phyloP scores from a whole-genome alignment of 2,113 vertebrate genomes.

The Aptenodytes patagonicus region DNA sequence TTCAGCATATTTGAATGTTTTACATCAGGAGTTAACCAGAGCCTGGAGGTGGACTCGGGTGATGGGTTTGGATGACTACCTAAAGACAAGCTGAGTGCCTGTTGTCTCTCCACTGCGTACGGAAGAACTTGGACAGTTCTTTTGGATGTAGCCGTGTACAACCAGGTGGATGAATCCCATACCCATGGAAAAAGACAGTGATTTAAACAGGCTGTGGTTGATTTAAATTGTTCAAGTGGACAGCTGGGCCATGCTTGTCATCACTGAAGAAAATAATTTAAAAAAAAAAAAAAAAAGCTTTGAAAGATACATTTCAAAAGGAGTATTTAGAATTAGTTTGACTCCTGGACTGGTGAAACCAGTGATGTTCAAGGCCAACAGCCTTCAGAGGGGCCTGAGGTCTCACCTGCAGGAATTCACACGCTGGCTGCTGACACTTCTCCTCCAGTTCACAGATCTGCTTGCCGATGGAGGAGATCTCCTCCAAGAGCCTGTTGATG shows the following conservation, averaged over 20 bases:
- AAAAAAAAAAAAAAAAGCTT: not conserved
- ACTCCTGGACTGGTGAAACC: not conserved
- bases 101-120: accelerated
- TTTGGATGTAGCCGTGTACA: not conserved
- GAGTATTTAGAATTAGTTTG: not conserved
- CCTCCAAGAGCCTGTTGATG: not conserved
- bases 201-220: not conserved
- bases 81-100: accelerated
- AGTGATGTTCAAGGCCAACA: accelerated
- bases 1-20: accelerated
- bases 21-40: no score
- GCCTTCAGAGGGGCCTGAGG: not conserved
- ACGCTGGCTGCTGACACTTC: not conserved
- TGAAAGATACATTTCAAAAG: not conserved
- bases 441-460: conserved; percentile 63
- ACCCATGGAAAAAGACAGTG: not conserved
- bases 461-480: not conserved
- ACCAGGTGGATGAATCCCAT: not conserved
- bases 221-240: not conserved
- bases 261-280: not conserved
- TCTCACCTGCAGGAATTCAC: conserved; percentile 63
- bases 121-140: accelerated
- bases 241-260: not conserved
- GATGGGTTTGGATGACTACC: not conserved
- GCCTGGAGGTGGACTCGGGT: not conserved